Conservation (phyloP, 2,888 invertebrate genomes). For the Rhamnusium bicolor region DNA sequence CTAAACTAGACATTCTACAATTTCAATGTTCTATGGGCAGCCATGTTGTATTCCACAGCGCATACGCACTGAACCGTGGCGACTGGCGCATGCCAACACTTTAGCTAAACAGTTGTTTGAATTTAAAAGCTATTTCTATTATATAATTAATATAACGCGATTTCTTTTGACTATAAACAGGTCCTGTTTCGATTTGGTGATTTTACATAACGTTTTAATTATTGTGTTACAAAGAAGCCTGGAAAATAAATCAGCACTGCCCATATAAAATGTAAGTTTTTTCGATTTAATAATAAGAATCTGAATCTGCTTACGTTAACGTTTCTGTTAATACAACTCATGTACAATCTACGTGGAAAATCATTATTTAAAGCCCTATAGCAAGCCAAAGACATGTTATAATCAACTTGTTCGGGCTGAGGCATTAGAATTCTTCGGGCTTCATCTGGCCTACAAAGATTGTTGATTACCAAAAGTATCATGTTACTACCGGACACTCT, state of each 20-base stretch:
- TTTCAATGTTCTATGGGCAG: background rate
- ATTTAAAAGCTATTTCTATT: background rate
- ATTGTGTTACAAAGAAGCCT: no score
- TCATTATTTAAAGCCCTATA: slow-evolving; percentile 70
- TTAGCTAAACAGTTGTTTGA: background rate
- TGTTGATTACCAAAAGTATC: slow-evolving; percentile 84
- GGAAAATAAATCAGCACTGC: no score
- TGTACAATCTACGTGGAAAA: slow-evolving; percentile 79
- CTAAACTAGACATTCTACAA: background rate
- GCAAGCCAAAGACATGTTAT: slow-evolving; percentile 71
- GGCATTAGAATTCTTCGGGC: slow-evolving; percentile 58
- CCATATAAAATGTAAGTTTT: background rate
- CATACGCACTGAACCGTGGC: no score
- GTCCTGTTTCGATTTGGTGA: no score
- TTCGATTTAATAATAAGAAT: background rate
- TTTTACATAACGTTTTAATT: background rate
- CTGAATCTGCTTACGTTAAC: slow-evolving; percentile 75
- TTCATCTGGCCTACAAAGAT: slow-evolving; percentile 72
- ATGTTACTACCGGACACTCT: slow-evolving; percentile 86
- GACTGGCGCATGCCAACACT: background rate
- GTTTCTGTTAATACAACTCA: slow-evolving; percentile 84
- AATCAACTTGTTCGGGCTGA: slow-evolving; percentile 65
- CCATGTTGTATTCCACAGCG: background rate
- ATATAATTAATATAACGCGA: background rate
- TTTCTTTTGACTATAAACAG: no score